phyloP scores from a whole-genome alignment of 2,797 vertebrate species.

The Artibeus jamaicensis region DNA sequence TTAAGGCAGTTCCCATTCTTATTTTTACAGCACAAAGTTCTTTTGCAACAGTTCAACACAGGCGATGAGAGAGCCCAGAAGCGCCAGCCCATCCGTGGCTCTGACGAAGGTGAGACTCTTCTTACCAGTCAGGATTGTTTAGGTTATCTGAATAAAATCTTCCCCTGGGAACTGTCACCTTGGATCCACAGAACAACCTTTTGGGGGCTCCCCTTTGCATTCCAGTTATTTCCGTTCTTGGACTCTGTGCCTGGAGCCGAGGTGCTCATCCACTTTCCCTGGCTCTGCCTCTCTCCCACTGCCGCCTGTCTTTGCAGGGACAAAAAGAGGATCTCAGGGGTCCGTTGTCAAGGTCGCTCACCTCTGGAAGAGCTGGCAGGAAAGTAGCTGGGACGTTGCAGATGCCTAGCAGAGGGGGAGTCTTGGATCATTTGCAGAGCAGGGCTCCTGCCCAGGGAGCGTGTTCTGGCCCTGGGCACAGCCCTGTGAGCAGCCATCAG shows the following conservation, averaged over 20 bases:
- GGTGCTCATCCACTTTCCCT: background rate
- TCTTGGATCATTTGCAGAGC: background rate
- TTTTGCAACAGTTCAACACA: constrained; percentile 94
- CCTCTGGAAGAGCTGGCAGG: background rate
- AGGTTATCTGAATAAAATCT: background rate
- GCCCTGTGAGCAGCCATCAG: background rate
- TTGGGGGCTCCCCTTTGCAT: background rate
- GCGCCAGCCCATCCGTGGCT: constrained; percentile 92
- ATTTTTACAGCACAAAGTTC: constrained; percentile 92
- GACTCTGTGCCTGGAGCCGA: background rate
- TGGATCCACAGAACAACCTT: background rate
- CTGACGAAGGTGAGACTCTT: constrained; percentile 91
- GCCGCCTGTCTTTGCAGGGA: background rate
- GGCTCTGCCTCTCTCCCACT: background rate
- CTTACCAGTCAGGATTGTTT: background rate
- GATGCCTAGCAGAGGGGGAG: background rate
- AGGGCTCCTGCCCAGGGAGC: background rate
- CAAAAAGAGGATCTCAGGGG: background rate
- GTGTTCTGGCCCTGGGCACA: background rate
- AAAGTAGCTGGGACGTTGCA: background rate
- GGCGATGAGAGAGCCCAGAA: constrained; percentile 94
- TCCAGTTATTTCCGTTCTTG: background rate
- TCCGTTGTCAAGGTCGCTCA: background rate
- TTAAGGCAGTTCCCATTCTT: background rate
- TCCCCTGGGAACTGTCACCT: background rate